Evolutionary conservation across 1,140 invertebrate genomes (phyloP).

Genomic region (Glomeris maerens): DNA sequence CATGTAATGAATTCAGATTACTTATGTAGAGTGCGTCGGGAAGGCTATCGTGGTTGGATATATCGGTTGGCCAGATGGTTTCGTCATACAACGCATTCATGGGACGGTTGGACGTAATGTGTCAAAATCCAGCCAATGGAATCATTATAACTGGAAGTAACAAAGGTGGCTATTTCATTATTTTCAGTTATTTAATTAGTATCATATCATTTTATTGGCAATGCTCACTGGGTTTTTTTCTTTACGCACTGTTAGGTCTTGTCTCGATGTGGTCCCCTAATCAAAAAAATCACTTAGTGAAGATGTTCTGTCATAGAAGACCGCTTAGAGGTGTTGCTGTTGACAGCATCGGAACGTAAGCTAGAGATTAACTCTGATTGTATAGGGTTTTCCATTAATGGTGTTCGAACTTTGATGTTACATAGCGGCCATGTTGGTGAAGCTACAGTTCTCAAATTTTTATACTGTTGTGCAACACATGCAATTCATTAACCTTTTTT

Average conservation of each 20-base stretch:
- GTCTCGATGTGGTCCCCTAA: conserved; percentile 95
- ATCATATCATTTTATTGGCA: conserved; percentile 5
- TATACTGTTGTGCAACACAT: no score
- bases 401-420: no score
- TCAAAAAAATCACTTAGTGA: conserved; percentile 64
- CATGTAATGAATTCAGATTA: no score
- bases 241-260: conserved; percentile 35
- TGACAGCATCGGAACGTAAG: conserved; percentile 66
- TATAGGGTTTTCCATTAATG: no score
- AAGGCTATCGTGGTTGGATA: conserved; percentile 79
- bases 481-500: no score
- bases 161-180: conserved; percentile 46
- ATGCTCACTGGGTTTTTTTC: conserved; percentile 4
- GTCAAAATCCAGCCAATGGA: conserved; percentile 94
- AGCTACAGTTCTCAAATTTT: no score
- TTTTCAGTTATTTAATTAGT: neutral
- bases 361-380: no score
- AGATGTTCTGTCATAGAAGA: conserved; percentile 77
- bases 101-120: conserved; percentile 64
- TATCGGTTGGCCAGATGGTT: conserved; percentile 83
- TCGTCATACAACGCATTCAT: conserved; percentile 54
- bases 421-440: no score
- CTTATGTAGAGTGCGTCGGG: conserved; percentile 59
- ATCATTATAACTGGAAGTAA: conserved; percentile 75
- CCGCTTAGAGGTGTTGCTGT: conserved; percentile 65